Evolutionary conservation across 2,888 invertebrate species (phyloP), one percentile per base, ranked within the genome.

Genomic region (Noctua pronuba): DNA sequence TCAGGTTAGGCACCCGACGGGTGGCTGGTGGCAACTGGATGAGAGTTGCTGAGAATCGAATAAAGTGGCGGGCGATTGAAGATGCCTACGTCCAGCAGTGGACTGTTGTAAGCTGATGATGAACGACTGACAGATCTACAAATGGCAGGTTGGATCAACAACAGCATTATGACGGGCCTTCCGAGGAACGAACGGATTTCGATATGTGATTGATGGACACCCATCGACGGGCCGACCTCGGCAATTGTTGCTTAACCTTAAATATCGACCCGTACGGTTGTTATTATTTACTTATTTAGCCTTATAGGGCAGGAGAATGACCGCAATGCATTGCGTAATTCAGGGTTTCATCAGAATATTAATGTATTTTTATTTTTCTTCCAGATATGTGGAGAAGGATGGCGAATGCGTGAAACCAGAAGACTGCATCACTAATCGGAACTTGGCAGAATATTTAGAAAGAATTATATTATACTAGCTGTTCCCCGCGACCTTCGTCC

Each of bases 351-450:
- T 49, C 49, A 49, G 49, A 21, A 49, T 24, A 5, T 8, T 8
- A 1, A 7, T 55, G 2, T 35, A 1, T 52, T 10, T 69, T 31
- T 1, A n/a, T 38, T 67, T 41, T 49, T 62, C 2, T 64, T 77
- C 16, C 90, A 95, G 95, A 18, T 95, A 80, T 46, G 94, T 94
- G 0, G 95, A 95, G 68, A 84, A 75, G 4, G 79, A 85, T 0
- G 94, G 93, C 0, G 89, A 90, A 8, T 95, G 95, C 35, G 94
- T 95, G 2, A 78, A 74, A 8, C 94, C 95, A 0, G 70, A 83
- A 0, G 90, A 92, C 31, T 95, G 95, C 65, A 64, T 92, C 0
- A 11, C n/a, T 0, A 88, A 91, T 10, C 46, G 69, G 0, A 28
- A 64, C 0, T 75, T 84, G 8, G 49, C 11, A 1, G 84, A 86